Evolutionary conservation across 2,797 vertebrate species (phyloP), one percentile per base, ranked within the genome.

Genomic region (Gymnoscopelus microlampas): DNA sequence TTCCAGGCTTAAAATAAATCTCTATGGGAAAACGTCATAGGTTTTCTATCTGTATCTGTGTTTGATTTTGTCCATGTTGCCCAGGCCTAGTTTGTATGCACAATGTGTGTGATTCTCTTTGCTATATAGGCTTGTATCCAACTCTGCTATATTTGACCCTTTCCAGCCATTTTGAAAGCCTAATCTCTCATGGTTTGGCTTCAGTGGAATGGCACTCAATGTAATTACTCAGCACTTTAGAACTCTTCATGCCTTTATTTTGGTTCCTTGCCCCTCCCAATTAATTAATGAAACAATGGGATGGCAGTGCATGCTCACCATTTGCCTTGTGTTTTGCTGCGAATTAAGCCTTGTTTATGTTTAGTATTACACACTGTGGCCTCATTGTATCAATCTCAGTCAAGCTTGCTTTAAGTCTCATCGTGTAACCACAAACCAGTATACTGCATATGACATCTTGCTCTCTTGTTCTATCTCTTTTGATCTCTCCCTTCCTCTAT

Each of bases 351-450:
- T 35, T 9, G n/a, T 68, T n/a, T 60, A 44, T 70, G 47, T 11
- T 68, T 60, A 39, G 66, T 60, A 4, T 55, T 54, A 51, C 53
- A 59, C 57, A 64, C 53, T 44, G 19, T 19, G 53, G 35, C 57
- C 12, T 63, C 51, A 70, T 35, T 3, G 32, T 49, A 53, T 15
- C 44, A 66, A 50, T 15, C 44, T 68, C 32, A 50, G 14, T 1
- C 29, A 66, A 10, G 19, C 49, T 63, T 53, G 11, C 48, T 70
- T 68, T 64, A 53, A 19, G 29, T 9, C 5, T 49, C 32, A 15
- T 35, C 32, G 9, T 54, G 26, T 44, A 55, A 23, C 51, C 32
- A 53, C 60, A 39, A 39, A 39, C 39, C 39, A 8, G 1, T 2
- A 39, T 39, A 19, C 19, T 19, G 19, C 8, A 39, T 39, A 7